Evolutionary conservation across 2,888 invertebrate genomes (phyloP), one percentile per base, ranked within the genome.

Genomic region (Calephelis perditalis): DNA sequence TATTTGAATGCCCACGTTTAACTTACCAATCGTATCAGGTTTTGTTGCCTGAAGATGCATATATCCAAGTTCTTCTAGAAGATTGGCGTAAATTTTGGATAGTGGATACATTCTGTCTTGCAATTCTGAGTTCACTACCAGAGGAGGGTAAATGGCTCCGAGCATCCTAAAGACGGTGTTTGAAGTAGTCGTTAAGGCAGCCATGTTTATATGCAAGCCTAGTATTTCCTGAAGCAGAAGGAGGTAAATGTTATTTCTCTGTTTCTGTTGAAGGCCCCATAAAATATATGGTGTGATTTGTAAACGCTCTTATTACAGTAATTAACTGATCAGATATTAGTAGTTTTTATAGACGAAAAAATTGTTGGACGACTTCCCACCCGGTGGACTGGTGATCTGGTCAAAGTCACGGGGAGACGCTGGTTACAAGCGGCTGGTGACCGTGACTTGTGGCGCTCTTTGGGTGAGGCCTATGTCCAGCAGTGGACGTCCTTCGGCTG

Each of bases 11-110:
- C 40, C 40, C 6, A 7, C 5, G 44, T 57, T 26, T 55, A 55
- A 57, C 82, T 75, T 75, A 94, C 96, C 96, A 62, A 96, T 84
- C 0, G 97, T 96, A 71, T 97, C 97, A 5, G 97, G 97, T 77
- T 96, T 97, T 0, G 96, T 96, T 0, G 95, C 92, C 75, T 97
- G 97, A 12, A 96, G 69, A 75, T 96, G 96, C 65, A 95, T 72
- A 65, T 73, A 92, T 0, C 75, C 78, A 0, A 65, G 58, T 54
- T 84, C 83, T 26, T 81, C 75, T 0, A 84, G 0, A 1, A 82
- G 5, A 11, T 12, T 59, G 0, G 67, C 63, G 44, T 70, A 77
- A 6, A 62, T 63, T 7, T 70, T 62, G 1, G 63, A 62, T 2
- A 83, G 59, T 0, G 86, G 86, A 40, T 84, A 86, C 67, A 84